These are phyloP conservation scores for Capitulum mitella DNA, from an alignment of 2,888 invertebrate species.

Conservation along the genomic window DNA sequence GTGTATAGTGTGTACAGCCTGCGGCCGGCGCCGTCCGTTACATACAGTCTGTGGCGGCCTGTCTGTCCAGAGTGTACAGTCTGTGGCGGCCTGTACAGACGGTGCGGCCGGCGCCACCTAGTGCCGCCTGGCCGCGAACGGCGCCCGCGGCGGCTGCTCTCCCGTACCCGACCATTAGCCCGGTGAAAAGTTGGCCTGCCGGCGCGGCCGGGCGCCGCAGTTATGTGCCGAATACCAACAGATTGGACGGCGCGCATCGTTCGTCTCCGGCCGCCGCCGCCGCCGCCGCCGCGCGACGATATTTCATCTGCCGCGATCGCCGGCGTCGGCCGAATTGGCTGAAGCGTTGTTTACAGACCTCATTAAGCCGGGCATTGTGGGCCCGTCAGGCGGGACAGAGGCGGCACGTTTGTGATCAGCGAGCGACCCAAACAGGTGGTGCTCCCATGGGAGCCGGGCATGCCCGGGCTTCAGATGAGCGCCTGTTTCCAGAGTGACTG, in stretches of 20 bases:
- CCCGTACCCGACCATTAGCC: neutral
- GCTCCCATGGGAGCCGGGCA: neutral
- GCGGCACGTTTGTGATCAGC: neutral
- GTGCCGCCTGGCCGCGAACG: no score
- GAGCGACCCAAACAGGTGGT: neutral
- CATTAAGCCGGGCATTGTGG: slow-evolving; percentile 1
- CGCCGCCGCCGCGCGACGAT: neutral
- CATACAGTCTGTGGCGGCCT: no score
- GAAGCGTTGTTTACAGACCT: neutral
- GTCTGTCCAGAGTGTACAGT: no score
- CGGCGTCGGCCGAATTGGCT: neutral
- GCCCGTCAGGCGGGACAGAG: neutral
- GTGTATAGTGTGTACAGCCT: no score
- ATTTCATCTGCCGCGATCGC: neutral
- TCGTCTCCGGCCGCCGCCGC: no score
- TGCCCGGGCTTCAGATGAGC: no score
- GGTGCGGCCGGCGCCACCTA: no score
- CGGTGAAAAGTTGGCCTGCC: neutral
- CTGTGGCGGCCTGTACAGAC: no score
- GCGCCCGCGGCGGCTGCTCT: neutral
- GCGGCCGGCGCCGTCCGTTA: no score
- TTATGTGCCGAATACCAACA: neutral
- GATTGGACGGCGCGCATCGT: neutral
- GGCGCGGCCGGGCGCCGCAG: neutral
- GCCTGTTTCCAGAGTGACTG: no score